Conservation (phyloP, 2,888 invertebrate genomes). For the Nudaria mundana region DNA sequence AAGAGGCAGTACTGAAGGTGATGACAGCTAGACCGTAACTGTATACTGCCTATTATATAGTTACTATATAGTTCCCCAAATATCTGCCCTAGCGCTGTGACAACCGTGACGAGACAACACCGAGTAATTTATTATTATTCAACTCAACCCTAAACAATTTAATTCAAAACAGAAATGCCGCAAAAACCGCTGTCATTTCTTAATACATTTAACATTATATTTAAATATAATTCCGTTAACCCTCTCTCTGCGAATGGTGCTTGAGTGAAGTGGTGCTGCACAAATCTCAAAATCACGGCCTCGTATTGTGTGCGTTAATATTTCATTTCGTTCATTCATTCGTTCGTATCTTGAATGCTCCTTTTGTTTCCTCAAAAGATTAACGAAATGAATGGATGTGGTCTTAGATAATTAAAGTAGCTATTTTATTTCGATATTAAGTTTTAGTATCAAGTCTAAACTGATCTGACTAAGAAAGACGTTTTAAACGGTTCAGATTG, state of each 20-base stretch:
- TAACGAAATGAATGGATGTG: conserved; percentile 40
- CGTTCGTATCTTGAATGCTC: conserved; percentile 50
- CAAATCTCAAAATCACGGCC: conserved; percentile 48
- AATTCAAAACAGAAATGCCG: not conserved
- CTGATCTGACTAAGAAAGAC: not conserved
- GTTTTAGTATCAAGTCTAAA: not conserved
- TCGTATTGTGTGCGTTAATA: conserved; percentile 56
- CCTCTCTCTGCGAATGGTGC: conserved; percentile 34
- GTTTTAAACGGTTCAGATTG: no score
- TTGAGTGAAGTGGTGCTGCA: conserved; percentile 26
- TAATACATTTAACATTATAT: conserved; percentile 36
- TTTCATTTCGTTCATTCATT: conserved; percentile 52
- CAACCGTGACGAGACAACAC: no score
- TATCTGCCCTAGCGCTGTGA: no score
- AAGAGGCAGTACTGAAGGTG: no score
- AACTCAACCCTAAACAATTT: not conserved
- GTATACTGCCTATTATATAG: no score
- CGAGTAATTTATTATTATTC: no score
- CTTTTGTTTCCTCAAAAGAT: conserved; percentile 53
- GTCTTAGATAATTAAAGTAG: conserved; percentile 11
- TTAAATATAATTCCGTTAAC: conserved; percentile 45
- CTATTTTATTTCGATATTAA: not conserved
- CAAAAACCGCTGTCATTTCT: conserved; percentile 22
- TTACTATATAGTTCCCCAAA: no score
- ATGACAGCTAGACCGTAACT: no score